Evolutionary conservation across 2,113 vertebrate species (phyloP), one percentile per base, ranked within the genome.

Genomic region (Pithys albifrons): DNA sequence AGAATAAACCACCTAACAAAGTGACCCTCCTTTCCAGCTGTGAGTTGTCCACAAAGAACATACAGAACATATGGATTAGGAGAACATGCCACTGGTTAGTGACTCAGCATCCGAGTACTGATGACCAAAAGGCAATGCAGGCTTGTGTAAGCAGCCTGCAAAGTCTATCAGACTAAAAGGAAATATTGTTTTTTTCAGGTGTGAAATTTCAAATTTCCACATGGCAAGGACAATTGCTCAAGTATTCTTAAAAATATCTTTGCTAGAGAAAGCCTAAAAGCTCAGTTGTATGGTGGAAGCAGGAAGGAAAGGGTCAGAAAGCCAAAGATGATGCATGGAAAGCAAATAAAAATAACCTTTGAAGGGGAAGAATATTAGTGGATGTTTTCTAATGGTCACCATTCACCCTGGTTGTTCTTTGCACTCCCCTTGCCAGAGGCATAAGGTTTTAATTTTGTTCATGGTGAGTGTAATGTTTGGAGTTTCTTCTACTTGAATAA

Each of bases 401-500:
- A 70, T 82, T 95, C 74, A 93, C 87, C 54, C 81, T 73, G 28
- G 69, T 82, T 5, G 2, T 89, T 91, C 85, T 73, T 95, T 93
- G 62, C 74, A 91, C 57, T 94, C 66, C 25, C 61, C 66, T 94
- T 95, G 84, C 77, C 94, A 96, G 87, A 89, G 24, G 41, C 93
- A 96, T 70, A 67, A 79, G 91, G 93, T 93, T 97, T 96, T 94
- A 79, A 92, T 96, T 93, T 72, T 49, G 64, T 54, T 91, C 81
- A 57, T 78, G 85, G 89, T 89, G 88, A 89, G 43, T 85, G 65
- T 79, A 92, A 96, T 91, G 28, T 76, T 96, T 81, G 75, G 73
- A 93, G 86, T 94, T 93, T 93, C 80, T 92, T 94, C 88, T 92
- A 41, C 65, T 89, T 69, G 61, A 94, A 87, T 0, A 23, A 81